A percentile compares a stretch with the other conserved stretches of the same genome.
Evolutionary conservation across 2,797 vertebrate species (phyloP).

Genomic region (Pelobates cultripes): DNA sequence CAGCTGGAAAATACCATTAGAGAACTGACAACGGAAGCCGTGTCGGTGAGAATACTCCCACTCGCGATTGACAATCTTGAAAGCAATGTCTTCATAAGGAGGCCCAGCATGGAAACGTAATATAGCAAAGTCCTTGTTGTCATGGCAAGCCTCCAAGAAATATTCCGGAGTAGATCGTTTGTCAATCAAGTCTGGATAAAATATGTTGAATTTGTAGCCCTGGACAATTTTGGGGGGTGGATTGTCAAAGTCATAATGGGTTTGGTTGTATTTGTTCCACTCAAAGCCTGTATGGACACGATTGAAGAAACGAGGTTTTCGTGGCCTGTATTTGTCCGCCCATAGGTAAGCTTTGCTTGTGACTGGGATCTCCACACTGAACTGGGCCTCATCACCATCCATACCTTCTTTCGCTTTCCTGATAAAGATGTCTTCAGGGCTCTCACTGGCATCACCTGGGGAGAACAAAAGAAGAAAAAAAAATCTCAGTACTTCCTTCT

Average conservation of each 20-base stretch:
- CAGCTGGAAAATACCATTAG: conserved; percentile 96
- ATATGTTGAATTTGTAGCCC: conserved; percentile 99
- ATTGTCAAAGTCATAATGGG: conserved; percentile 97
- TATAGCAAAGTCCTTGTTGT: conserved; percentile 96
- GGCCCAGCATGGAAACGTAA: conserved; percentile 94
- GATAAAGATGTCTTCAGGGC: conserved; percentile 91
- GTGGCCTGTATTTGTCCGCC: conserved; percentile 97
- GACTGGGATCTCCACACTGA: conserved; percentile 94
- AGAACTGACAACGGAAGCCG: conserved; percentile 97
- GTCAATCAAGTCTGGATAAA: conserved; percentile 96
- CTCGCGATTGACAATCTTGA: conserved; percentile 95
- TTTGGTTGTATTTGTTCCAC: conserved; percentile 99
- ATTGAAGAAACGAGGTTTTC: conserved; percentile 98
- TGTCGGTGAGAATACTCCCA: conserved; percentile 98
- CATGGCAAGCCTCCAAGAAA: conserved; percentile 92
- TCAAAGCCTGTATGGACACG: conserved; percentile 97
- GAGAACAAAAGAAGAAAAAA: background rate
- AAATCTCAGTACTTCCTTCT: background rate
- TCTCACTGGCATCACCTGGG: conserved; percentile 89
- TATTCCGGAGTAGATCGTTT: conserved; percentile 96
- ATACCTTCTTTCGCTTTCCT: conserved; percentile 93
- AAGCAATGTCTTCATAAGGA: conserved; percentile 96
- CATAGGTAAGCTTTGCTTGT: conserved; percentile 95
- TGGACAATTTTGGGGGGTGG: conserved; percentile 97
- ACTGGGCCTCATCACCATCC: conserved; percentile 94